Percentiles rank a stretch among this genome's conserved stretches.
Evolutionary conservation across 2,113 vertebrate species (phyloP).

Genomic region (Anolis carolinensis): DNA sequence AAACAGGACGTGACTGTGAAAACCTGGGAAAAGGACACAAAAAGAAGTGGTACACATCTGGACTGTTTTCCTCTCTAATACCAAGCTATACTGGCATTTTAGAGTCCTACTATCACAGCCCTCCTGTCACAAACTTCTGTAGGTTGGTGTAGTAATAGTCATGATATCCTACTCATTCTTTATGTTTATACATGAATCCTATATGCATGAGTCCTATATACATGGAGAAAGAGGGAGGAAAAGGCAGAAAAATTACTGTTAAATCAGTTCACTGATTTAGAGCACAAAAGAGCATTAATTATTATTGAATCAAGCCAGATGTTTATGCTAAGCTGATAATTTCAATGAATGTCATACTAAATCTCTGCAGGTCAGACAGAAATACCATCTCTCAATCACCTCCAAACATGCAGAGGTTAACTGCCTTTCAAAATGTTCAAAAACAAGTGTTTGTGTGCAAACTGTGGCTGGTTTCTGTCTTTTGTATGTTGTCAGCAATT

Average conservation of each 20-base stretch:
- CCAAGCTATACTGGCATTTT: background rate
- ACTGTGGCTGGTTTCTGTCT: slow-evolving; percentile 6
- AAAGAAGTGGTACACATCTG: background rate
- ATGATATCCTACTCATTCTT: background rate
- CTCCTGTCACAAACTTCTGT: background rate
- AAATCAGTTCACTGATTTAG: slow-evolving; percentile 40
- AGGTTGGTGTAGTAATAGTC: background rate
- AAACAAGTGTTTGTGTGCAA: background rate
- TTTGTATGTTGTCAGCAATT: background rate
- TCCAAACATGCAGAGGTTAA: accelerated
- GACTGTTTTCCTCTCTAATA: background rate
- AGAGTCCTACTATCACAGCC: background rate
- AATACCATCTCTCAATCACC: slow-evolving; percentile 27
- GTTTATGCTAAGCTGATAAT: slow-evolving; percentile 61
- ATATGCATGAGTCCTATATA: too few relatives aligned
- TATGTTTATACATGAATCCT: background rate
- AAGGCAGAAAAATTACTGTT: slow-evolving; percentile 29
- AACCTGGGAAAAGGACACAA: background rate
- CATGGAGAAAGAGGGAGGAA: slow-evolving; percentile 11
- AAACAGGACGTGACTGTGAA: background rate
- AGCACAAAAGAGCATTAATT: slow-evolving; percentile 49
- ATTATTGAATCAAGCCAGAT: slow-evolving; percentile 60
- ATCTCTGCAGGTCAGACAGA: slow-evolving; percentile 40
- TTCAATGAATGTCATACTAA: slow-evolving; percentile 52
- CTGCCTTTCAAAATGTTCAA: background rate